phyloP scores from a whole-genome alignment of 2,888 invertebrate genomes.

The Homarus gammarus region DNA sequence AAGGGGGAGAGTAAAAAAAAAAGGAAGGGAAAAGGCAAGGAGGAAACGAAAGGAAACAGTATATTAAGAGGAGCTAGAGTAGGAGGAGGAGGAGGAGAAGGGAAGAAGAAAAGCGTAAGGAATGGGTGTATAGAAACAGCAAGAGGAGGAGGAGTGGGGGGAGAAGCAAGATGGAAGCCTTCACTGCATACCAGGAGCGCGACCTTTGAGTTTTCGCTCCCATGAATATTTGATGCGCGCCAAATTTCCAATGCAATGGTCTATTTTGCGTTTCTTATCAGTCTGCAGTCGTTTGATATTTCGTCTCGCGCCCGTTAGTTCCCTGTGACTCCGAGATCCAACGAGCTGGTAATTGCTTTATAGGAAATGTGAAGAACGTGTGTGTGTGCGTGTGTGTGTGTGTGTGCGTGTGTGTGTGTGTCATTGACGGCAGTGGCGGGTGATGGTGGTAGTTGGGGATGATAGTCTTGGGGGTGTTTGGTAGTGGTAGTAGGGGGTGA shows the following conservation, averaged over 20 bases:
- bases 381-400: not conserved
- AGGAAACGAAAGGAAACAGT: too few species aligned
- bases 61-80: too few species aligned
- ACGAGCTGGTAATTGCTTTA: not conserved
- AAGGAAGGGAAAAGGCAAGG: not conserved
- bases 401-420: not conserved
- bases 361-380: not conserved
- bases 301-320: not conserved
- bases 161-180: not conserved
- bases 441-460: not conserved
- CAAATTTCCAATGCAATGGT: constrained; percentile 26
- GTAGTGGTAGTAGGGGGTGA: not conserved
- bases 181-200: not conserved
- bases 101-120: too few species aligned
- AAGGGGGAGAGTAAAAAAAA: not conserved
- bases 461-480: too few species aligned
- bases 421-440: too few species aligned
- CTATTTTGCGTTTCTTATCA: constrained; percentile 38
- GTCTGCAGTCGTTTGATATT: constrained; percentile 11
- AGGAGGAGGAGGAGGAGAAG: too few species aligned
- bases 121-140: not conserved
- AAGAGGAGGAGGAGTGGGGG: not conserved
- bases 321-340: not conserved
- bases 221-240: constrained; percentile 40
- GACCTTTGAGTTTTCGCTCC: constrained; percentile 3